Conservation (phyloP, 30 jellyfish, hydroid and myxozoan species). For the Hydractinia symbiolongicarpus region DNA sequence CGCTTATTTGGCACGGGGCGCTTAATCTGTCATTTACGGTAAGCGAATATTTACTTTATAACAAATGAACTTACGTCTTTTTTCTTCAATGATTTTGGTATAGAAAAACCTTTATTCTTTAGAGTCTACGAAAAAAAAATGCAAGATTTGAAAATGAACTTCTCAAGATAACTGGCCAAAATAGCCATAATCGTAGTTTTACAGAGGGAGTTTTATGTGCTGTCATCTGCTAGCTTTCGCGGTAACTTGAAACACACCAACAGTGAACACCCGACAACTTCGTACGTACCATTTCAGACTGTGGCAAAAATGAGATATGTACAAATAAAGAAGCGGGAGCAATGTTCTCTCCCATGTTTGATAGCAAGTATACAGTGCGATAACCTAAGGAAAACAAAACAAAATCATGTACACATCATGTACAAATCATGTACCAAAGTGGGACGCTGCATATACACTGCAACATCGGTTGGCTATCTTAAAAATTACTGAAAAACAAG, state of each 20-base stretch:
- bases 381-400: slow-evolving; percentile 51
- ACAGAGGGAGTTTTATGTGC: too few relatives aligned
- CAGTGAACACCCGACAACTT: neutral
- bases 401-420: too few relatives aligned
- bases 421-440: too few relatives aligned
- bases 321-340: slow-evolving; percentile 90
- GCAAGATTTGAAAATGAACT: neutral
- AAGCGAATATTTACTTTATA: neutral
- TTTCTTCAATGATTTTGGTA: neutral
- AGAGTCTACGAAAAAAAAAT: neutral
- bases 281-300: slow-evolving; percentile 72
- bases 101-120: neutral
- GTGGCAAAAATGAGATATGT: slow-evolving; percentile 54
- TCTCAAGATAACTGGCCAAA: too few relatives aligned
- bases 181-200: too few relatives aligned
- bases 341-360: slow-evolving; percentile 60
- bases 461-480: too few relatives aligned
- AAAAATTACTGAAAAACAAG: too few relatives aligned
- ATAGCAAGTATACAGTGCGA: slow-evolving; percentile 73
- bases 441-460: too few relatives aligned
- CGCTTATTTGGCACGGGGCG: too few relatives aligned
- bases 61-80: slow-evolving; percentile 14
- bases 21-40: too few relatives aligned
- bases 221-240: too few relatives aligned
- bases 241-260: slow-evolving; percentile 28